Evolutionary conservation across 2,113 vertebrate species (phyloP).

Genomic region (Mola mola): DNA sequence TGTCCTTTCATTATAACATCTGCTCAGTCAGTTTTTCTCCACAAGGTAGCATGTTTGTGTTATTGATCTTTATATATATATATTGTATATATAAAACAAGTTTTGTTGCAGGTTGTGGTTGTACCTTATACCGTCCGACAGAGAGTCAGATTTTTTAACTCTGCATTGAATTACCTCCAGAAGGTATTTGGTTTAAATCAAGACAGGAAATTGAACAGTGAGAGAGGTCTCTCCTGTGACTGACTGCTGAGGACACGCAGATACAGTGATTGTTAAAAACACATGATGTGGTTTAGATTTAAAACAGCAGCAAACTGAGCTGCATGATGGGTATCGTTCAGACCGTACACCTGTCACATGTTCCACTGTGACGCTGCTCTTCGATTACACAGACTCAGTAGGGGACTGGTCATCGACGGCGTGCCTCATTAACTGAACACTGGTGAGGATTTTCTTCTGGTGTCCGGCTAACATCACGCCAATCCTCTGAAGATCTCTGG

Average conservation of each 20-base stretch:
- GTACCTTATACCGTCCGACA: background rate
- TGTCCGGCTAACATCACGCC: constrained; percentile 95
- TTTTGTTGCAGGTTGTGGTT: background rate
- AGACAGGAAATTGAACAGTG: background rate
- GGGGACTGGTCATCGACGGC: constrained; percentile 91
- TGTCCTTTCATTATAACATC: constrained; percentile 11
- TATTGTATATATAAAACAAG: constrained; percentile 12
- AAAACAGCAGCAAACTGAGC: background rate
- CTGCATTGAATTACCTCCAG: background rate
- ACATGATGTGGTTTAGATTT: background rate
- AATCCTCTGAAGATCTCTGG: constrained; percentile 95
- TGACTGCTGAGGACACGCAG: constrained; percentile 3
- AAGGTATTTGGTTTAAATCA: constrained; percentile 1
- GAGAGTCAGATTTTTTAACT: background rate
- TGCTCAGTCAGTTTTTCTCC: constrained; percentile 26
- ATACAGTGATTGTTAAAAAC: constrained; percentile 19
- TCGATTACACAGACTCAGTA: constrained; percentile 69
- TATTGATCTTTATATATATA: constrained; percentile 13
- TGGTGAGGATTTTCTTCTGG: constrained; percentile 99
- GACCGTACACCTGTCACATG: constrained; percentile 20
- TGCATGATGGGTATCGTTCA: background rate
- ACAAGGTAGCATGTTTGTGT: constrained; percentile 21
- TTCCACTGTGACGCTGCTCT: background rate
- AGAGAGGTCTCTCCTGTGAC: background rate
- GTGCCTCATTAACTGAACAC: constrained; percentile 93